phyloP scores from a whole-genome alignment of 2,797 vertebrate genomes.

The Hippoglossus hippoglossus region DNA sequence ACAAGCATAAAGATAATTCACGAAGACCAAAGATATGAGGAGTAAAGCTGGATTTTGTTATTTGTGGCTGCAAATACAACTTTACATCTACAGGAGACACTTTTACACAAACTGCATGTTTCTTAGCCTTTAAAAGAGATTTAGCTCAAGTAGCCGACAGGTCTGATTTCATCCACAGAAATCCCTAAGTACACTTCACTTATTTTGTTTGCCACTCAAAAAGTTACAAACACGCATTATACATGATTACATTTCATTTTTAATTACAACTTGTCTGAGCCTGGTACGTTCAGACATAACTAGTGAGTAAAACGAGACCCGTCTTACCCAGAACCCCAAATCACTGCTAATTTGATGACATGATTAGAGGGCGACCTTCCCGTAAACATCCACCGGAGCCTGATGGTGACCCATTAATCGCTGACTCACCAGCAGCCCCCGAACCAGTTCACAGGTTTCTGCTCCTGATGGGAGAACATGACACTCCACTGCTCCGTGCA shows the following conservation, averaged over 20 bases:
- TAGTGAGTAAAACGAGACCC: slow-evolving; percentile 62
- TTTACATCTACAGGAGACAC: no score
- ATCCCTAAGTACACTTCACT: neutral
- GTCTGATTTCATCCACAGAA: neutral
- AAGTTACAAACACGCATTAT: slow-evolving; percentile 58
- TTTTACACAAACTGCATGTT: no score
- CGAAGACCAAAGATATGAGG: no score
- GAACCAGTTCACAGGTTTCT: slow-evolving; percentile 12
- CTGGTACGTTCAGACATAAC: slow-evolving; percentile 58
- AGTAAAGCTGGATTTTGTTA: no score
- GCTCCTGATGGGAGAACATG: slow-evolving; percentile 1
- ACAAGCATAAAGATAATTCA: no score
- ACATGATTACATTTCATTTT: slow-evolving; percentile 71
- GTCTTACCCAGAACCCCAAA: slow-evolving; percentile 60
- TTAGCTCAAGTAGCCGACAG: no score
- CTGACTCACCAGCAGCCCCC: slow-evolving; percentile 28
- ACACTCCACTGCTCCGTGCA: slow-evolving; percentile 5
- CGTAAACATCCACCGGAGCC: slow-evolving; percentile 56
- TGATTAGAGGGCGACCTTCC: slow-evolving; percentile 70
- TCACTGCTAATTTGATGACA: slow-evolving; percentile 68
- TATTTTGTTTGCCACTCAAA: slow-evolving; percentile 39
- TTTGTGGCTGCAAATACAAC: no score
- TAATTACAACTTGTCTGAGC: slow-evolving; percentile 68
- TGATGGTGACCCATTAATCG: slow-evolving; percentile 56
- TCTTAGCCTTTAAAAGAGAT: neutral